phyloP scores from a whole-genome alignment of 2,888 invertebrate species.

The Rapana venosa region DNA sequence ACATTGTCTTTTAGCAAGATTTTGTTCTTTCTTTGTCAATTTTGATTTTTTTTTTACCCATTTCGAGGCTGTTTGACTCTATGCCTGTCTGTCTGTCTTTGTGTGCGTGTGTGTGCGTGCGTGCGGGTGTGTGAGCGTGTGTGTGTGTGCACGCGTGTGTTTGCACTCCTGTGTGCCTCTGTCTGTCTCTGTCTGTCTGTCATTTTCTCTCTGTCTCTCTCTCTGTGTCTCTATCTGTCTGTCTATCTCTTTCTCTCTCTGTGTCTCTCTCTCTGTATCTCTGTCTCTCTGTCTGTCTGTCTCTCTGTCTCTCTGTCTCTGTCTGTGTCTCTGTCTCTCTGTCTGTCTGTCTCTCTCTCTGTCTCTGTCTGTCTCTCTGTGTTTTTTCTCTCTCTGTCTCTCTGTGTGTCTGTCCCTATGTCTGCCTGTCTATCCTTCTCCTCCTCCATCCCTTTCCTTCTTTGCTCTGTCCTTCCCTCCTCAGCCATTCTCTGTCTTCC shows the following conservation, averaged over 20 bases:
- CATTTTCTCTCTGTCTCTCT: not conserved
- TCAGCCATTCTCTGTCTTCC: too few relatives aligned
- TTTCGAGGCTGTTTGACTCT: too few relatives aligned
- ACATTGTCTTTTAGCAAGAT: too few relatives aligned
- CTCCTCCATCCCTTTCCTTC: too few relatives aligned
- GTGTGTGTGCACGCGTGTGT: too few relatives aligned
- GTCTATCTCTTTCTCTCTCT: not conserved
- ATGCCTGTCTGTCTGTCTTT: too few relatives aligned
- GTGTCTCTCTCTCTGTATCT: not conserved
- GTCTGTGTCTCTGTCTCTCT: not conserved
- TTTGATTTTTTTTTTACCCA: too few relatives aligned
- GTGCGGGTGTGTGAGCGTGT: not conserved
- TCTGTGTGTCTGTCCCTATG: not conserved
- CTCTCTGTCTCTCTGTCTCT: not conserved
- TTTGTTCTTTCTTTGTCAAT: too few relatives aligned
- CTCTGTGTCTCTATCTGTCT: not conserved
- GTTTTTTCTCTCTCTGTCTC: too few relatives aligned
- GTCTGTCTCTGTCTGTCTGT: not conserved
- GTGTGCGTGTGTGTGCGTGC: too few relatives aligned
- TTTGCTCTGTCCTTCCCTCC: too few relatives aligned
- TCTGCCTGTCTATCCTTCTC: not conserved
- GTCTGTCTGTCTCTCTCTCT: not conserved
- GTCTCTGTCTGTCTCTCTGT: not conserved
- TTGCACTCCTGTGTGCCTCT: not conserved
- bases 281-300: not conserved